These are phyloP conservation scores for Prinia subflava DNA, from an alignment of 2,113 vertebrate species.

Conservation along the genomic window DNA sequence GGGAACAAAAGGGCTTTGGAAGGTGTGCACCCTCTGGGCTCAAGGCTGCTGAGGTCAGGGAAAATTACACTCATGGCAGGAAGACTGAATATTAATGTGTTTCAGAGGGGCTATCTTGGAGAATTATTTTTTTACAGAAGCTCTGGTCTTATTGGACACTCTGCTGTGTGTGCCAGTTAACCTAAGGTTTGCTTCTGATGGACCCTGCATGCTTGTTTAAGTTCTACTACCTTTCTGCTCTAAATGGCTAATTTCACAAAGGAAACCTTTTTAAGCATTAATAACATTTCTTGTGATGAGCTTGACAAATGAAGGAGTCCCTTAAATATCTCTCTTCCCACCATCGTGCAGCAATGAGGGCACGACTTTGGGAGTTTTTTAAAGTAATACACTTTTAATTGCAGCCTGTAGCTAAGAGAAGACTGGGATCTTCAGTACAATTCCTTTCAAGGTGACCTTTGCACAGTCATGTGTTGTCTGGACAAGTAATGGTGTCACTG, in stretches of 20 bases:
- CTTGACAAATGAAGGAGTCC: neutral
- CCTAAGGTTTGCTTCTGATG: neutral
- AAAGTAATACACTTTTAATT: neutral
- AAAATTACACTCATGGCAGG: neutral
- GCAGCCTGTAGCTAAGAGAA: neutral
- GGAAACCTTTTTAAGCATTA: neutral
- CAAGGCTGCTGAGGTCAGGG: neutral
- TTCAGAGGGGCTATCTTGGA: neutral
- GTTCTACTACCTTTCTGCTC: neutral
- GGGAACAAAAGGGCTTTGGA: neutral
- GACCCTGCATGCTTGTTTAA: neutral
- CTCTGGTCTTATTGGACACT: neutral
- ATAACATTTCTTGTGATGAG: neutral
- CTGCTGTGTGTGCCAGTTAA: neutral
- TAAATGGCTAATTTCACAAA: neutral
- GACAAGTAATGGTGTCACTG: neutral
- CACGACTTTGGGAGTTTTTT: neutral
- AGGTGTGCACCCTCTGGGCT: neutral
- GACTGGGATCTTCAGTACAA: neutral
- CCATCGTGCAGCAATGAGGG: neutral
- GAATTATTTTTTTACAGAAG: neutral
- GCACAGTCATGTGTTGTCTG: neutral
- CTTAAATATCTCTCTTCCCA: neutral
- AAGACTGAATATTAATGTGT: neutral
- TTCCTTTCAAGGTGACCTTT: slow-evolving; percentile 9